Evolutionary conservation across 1,140 invertebrate species (phyloP), one percentile per base, ranked within the genome.

Genomic region (Drosophila kurseongensis): DNA sequence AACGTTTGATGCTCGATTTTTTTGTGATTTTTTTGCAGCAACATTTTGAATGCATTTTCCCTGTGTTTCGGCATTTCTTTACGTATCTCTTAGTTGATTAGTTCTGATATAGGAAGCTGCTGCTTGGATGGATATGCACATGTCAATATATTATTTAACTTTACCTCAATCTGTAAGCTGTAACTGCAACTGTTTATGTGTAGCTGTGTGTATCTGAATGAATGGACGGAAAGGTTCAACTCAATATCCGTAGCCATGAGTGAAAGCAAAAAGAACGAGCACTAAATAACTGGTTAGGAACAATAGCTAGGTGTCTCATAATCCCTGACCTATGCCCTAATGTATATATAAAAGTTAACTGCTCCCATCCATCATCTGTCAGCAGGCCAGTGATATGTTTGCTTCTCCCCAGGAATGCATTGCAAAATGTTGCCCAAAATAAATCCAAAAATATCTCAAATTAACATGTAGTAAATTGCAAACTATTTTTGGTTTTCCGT

Each of bases 141-240:
- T 80, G 71, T 61, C 41, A 55, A 59, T 75, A 57, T 56, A 56
- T 48, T 66, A 32, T 44, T 67, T 45, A 57, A 58, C 36, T 71
- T 27, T 48, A 47, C 14, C 65, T 38, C 36, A 32, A 13, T 44
- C n/a, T 55, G 59, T 54, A 35, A 23, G 23, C 45, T 63, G 51
- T 58, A 56, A 36, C 35, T 63, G 51, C 51, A 56, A 41, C 50
- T 54, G 18, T 29, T 57, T 51, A 32, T 72, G 50, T 23, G 18
- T 56, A 35, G 47, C 45, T 44, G 69, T 77, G 50, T 63, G 65
- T 52, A 79, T 62, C 76, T 86, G 79, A 86, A 79, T 74, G 76
- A 84, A 83, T 86, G 83, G 83, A 86, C 83, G 83, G 83, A 88
- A 78, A 83, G 83, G 83, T 88, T 79, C 13, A 88, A 85, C 80